Percentiles rank a stretch among this genome's conserved stretches.
Evolutionary conservation across 2,113 vertebrate genomes (phyloP).

Genomic region (Urocitellus parryii): DNA sequence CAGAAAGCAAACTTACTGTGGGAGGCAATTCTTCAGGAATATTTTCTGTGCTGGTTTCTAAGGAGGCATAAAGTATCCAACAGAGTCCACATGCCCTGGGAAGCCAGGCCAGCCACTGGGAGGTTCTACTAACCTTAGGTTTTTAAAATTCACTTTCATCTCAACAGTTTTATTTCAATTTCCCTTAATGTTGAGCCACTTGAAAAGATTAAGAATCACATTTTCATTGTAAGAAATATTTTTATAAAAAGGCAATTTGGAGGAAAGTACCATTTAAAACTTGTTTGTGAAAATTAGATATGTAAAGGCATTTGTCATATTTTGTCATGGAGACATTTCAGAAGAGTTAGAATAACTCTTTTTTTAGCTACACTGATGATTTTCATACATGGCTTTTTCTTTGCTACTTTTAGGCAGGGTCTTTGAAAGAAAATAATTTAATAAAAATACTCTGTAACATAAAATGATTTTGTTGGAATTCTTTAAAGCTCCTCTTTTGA

Average conservation of each 20-base stretch:
- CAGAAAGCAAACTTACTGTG: not conserved
- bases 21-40: not conserved
- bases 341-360: not conserved
- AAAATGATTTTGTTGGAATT: not conserved
- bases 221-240: not conserved
- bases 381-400: slow-evolving; percentile 32
- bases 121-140: not conserved
- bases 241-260: not conserved
- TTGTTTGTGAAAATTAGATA: slow-evolving; percentile 15
- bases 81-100: not conserved
- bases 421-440: not conserved
- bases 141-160: slow-evolving; percentile 37
- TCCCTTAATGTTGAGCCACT: slow-evolving; percentile 1
- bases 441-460: not conserved
- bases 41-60: not conserved
- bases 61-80: not conserved
- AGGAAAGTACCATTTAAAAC: not conserved
- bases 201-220: slow-evolving; percentile 24
- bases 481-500: not conserved
- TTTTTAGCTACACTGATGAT: not conserved
- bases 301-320: not conserved
- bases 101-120: not conserved
- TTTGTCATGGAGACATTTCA: not conserved
- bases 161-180: slow-evolving; percentile 9
- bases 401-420: not conserved